These are phyloP conservation scores for Hoplias malabaricus DNA, from an alignment of 2,113 vertebrate genomes.

Conservation along the genomic window DNA sequence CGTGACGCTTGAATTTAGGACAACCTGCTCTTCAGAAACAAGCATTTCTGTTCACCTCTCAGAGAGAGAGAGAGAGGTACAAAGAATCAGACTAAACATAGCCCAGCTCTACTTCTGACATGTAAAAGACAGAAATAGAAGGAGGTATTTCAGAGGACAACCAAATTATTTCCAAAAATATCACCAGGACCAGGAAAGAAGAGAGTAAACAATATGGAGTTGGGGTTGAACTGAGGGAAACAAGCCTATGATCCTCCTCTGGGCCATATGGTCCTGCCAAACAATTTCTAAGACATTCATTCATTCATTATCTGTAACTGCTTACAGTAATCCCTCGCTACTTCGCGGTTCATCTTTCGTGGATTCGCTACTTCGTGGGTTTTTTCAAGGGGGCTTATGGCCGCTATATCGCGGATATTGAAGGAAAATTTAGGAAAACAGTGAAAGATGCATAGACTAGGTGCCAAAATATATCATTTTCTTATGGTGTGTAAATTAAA, in stretches of 20 bases:
- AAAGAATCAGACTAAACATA: slow-evolving; percentile 26
- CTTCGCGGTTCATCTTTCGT: no score
- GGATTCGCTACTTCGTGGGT: no score
- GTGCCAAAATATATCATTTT: no score
- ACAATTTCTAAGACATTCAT: no score
- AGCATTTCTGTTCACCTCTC: not conserved
- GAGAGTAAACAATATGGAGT: slow-evolving; percentile 13
- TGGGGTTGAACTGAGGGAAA: not conserved
- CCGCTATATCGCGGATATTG: no score
- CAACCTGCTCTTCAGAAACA: slow-evolving; percentile 4
- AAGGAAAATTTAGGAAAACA: no score
- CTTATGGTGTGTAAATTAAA: no score
- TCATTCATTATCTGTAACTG: no score
- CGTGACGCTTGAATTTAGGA: slow-evolving; percentile 23
- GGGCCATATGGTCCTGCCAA: not conserved
- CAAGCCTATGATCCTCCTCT: not conserved
- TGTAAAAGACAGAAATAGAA: not conserved
- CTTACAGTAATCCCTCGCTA: no score
- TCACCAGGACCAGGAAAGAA: slow-evolving; percentile 24
- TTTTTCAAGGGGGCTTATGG: no score
- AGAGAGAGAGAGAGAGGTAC: not conserved
- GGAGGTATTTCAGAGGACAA: not conserved
- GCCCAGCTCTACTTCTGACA: not conserved
- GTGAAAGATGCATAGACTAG: no score
- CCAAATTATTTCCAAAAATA: slow-evolving; percentile 35